These are phyloP conservation scores for Artemia sinica DNA, from an alignment of 2,888 invertebrate genomes.

Conservation along the genomic window DNA sequence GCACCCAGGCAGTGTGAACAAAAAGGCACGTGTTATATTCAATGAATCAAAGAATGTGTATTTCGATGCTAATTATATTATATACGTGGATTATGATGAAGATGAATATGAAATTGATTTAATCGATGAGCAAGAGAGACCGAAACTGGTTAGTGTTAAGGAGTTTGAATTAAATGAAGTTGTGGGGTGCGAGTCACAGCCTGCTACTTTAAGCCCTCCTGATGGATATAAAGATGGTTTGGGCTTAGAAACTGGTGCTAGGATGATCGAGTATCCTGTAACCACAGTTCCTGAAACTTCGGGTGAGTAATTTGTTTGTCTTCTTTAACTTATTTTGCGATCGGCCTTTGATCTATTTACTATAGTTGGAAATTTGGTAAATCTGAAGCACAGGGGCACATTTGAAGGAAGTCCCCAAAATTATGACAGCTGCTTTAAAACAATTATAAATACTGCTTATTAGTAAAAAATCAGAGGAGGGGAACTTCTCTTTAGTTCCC, in stretches of 20 bases:
- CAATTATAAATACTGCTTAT: too few species aligned
- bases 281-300: not conserved
- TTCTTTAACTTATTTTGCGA: too few species aligned
- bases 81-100: conserved; percentile 71
- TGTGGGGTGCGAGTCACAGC: conserved; percentile 35
- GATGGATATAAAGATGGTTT: conserved; percentile 64
- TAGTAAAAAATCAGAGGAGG: too few species aligned
- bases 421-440: too few species aligned
- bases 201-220: conserved; percentile 67
- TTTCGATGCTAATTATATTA: conserved; percentile 80
- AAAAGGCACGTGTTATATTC: conserved; percentile 58
- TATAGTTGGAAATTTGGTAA: too few species aligned
- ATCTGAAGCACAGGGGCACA: too few species aligned
- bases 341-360: too few species aligned
- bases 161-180: conserved; percentile 25
- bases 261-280: not conserved
- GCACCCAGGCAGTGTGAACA: conserved; percentile 44
- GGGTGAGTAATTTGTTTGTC: not conserved
- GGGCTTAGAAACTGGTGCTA: conserved; percentile 17
- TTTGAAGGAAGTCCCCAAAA: too few species aligned
- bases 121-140: conserved; percentile 25
- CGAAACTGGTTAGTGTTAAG: conserved; percentile 25
- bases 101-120: conserved; percentile 37
- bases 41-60: conserved; percentile 76
- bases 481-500: too few species aligned